Percentiles rank a stretch among this genome's conserved stretches.
Conservation (phyloP, 2,888 invertebrate species). For the Seladonia tumulorum region DNA sequence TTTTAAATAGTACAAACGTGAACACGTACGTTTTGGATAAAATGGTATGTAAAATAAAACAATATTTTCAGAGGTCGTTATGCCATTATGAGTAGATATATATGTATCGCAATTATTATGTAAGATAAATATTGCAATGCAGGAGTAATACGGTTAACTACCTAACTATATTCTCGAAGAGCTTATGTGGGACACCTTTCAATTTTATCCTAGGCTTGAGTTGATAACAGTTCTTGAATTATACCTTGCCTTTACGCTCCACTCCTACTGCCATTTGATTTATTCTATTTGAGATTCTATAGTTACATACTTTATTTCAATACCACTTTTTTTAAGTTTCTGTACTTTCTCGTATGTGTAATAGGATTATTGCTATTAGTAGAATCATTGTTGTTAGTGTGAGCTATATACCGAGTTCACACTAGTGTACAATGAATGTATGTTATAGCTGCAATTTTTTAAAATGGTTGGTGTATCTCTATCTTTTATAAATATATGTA, state of each 20-base stretch:
- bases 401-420: too few species aligned
- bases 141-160: not conserved
- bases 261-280: not conserved
- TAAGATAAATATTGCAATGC: not conserved
- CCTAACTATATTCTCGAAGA: not conserved
- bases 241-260: not conserved
- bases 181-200: not conserved
- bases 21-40: not conserved
- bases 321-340: not conserved
- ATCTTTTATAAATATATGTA: not conserved
- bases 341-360: not conserved
- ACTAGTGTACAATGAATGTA: not conserved
- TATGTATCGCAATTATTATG: not conserved
- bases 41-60: not conserved
- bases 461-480: not conserved
- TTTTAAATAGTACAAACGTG: not conserved
- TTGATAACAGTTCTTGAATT: not conserved
- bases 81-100: too few species aligned
- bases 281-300: not conserved
- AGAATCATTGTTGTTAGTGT: too few species aligned
- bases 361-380: not conserved
- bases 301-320: not conserved
- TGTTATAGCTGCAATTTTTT: not conserved
- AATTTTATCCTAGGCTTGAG: not conserved
- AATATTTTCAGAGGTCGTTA: not conserved